phyloP scores from a whole-genome alignment of 1,140 invertebrate genomes.

The Magallana angulata region DNA sequence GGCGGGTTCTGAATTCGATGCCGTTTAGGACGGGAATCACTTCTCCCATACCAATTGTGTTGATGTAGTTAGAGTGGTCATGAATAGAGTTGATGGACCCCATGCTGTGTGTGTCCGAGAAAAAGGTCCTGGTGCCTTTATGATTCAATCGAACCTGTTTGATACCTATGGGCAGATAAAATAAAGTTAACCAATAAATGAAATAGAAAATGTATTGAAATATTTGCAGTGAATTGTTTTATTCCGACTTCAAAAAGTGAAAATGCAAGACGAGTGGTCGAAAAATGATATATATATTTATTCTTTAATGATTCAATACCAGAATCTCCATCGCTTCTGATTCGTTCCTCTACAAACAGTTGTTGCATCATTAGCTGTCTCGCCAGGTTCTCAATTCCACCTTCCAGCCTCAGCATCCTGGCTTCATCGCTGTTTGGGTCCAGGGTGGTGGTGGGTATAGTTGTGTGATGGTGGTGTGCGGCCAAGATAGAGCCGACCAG shows the following conservation, averaged over 20 bases:
- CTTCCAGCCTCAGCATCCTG: conserved; percentile 6
- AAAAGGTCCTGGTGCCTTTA: conserved; percentile 44
- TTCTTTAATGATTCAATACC: conserved; percentile 30
- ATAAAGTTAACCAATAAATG: not conserved
- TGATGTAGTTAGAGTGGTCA: conserved; percentile 60
- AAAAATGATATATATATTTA: not conserved
- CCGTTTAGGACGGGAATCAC: conserved; percentile 67
- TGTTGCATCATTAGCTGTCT: conserved; percentile 59
- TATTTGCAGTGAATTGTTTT: not conserved
- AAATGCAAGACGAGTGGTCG: not conserved
- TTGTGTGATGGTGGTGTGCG: conserved; percentile 29
- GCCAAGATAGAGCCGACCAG: not conserved
- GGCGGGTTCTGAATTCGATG: conserved; percentile 69
- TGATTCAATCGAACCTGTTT: conserved; percentile 51
- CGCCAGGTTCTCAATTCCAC: conserved; percentile 10
- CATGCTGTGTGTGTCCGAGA: conserved; percentile 14
- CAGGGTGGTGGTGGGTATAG: conserved; percentile 18
- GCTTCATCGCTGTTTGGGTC: conserved; percentile 37
- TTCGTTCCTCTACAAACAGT: conserved; percentile 60
- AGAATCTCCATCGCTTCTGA: conserved; percentile 60
- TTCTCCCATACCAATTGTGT: conserved; percentile 70
- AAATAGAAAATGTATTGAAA: not conserved
- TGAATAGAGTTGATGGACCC: conserved; percentile 50
- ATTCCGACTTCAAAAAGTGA: not conserved
- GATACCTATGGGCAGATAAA: conserved; percentile 5